A percentile compares a stretch with the other conserved stretches of the same genome.
These are phyloP conservation scores for Vespertilio murinus DNA, from an alignment of 2,797 vertebrate species.

Conservation along the genomic window DNA sequence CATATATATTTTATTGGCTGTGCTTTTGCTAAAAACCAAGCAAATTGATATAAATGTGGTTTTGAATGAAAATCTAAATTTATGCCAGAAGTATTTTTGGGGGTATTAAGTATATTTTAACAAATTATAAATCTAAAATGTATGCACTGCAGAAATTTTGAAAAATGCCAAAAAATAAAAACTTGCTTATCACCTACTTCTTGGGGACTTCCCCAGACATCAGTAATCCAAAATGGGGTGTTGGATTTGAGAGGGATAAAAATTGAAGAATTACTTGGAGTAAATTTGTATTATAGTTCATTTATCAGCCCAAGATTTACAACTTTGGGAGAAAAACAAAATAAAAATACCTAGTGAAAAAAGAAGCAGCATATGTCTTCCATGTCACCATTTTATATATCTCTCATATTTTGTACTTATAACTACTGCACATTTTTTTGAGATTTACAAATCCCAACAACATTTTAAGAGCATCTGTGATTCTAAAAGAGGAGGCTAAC, in stretches of 20 bases:
- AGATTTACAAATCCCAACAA: conserved; percentile 6
- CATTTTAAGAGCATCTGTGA: neutral
- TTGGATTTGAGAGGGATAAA: neutral
- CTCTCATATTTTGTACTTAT: neutral
- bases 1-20: neutral
- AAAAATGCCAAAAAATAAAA: neutral
- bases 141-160: neutral
- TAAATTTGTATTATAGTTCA: neutral
- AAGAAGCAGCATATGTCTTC: neutral
- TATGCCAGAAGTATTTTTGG: neutral
- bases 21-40: neutral
- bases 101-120: neutral
- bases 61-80: neutral
- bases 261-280: neutral
- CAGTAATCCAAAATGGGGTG: neutral
- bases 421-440: neutral
- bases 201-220: neutral
- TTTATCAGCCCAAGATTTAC: neutral
- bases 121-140: neutral
- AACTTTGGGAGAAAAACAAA: neutral
- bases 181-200: neutral
- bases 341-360: neutral
- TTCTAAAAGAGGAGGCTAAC: neutral
- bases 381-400: neutral
- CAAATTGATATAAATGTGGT: neutral